Evolutionary conservation across 2,113 vertebrate species (phyloP), one percentile per base, ranked within the genome.

Genomic region (Forbesichthys papilliferus): DNA sequence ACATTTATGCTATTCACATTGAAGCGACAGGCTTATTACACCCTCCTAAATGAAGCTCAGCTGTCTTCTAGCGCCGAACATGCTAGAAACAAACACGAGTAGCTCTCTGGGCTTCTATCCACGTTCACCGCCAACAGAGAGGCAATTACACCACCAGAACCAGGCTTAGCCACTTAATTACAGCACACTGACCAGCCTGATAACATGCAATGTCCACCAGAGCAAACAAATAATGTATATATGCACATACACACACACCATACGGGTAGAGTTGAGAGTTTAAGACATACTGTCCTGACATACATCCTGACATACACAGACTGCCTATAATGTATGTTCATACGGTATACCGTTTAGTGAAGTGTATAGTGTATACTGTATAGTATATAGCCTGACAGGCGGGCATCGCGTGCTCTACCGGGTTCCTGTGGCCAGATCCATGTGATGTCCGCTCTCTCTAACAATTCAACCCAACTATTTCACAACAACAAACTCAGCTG

Each of bases 11-110:
- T 61, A 67, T 66, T 65, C 60, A 54, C 8, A 9, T 54, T 52
- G 63, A 77, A 61, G 46, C 16, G 54, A 75, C 66, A 83, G 71
- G 46, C 11, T 74, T 57, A 72, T 82, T 69, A 61, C 27, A 27
- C 69, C 56, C 56, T 64, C 69, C 73, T 36, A 73, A 72, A 42
- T 42, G 36, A 5, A 42, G 36, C 59, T 66, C 78, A 77, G 86
- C 76, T 33, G 7, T 58, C 27, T 20, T 33, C 20, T 77, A 11
- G 2, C n/a, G 64, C 60, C 48, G 65, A 33, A 42, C 63, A 68
- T 66, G 66, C 71, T 5, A 3, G 7, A 20, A 61, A 66, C 14
- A 80, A 77, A 63, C 9, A n/a, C 42, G 60, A 42, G 51, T 1
- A 58, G n/a, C 47, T 74, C 66, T 71, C 5, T 68, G 57, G 84